Conservation (phyloP, 1,140 invertebrate species). For the Drosophila leontia region DNA sequence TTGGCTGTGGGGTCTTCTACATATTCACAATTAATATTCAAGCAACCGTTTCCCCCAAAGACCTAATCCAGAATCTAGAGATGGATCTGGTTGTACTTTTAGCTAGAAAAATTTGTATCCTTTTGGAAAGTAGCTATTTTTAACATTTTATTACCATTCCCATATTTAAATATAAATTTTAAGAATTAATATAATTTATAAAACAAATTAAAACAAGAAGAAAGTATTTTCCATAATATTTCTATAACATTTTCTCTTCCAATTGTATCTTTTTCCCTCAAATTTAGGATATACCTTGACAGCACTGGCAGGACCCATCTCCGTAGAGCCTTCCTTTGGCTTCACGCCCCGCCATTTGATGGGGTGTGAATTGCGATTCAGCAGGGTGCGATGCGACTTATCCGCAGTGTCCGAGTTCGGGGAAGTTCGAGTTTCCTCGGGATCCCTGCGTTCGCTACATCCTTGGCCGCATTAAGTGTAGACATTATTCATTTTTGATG, state of each 20-base stretch:
- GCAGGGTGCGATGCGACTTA: slow-evolving; percentile 73
- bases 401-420: slow-evolving; percentile 38
- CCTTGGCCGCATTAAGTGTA: slow-evolving; percentile 79
- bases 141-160: no score
- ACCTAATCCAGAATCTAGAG: not conserved
- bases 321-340: slow-evolving; percentile 42
- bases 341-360: slow-evolving; percentile 79
- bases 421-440: slow-evolving; percentile 24
- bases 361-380: slow-evolving; percentile 79
- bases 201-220: no score
- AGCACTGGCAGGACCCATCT: slow-evolving; percentile 17
- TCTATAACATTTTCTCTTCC: not conserved
- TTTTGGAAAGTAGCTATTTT: not conserved
- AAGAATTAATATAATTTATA: no score
- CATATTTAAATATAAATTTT: no score
- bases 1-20: slow-evolving; percentile 31
- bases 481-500: slow-evolving; percentile 84
- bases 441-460: slow-evolving; percentile 17
- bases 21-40: slow-evolving; percentile 82
- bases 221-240: not conserved
- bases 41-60: slow-evolving; percentile 67
- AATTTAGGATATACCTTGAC: not conserved
- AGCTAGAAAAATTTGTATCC: no score
- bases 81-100: not conserved
- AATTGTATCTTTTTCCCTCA: not conserved